Percentiles rank a stretch among this genome's conserved stretches.
These are phyloP conservation scores for Cephus pulcher DNA, from an alignment of 2,888 invertebrate species.

Conservation along the genomic window DNA sequence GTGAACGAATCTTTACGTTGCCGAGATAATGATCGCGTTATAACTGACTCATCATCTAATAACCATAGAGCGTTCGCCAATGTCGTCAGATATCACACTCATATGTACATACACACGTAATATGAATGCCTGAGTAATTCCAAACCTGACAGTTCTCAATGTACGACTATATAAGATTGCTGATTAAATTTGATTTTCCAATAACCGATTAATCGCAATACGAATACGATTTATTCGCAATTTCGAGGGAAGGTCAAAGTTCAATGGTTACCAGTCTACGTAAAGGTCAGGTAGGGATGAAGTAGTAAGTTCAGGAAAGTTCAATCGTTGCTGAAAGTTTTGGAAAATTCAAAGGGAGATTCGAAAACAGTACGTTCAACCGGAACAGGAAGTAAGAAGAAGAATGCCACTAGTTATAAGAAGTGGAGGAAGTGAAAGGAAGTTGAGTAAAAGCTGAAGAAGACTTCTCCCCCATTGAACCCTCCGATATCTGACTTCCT, in stretches of 20 bases:
- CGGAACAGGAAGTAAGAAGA: background rate
- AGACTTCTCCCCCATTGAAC: slow-evolving; percentile 18
- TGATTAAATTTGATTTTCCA: background rate
- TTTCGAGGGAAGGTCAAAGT: background rate
- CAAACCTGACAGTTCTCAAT: background rate
- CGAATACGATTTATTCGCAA: background rate
- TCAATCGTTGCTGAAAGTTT: too few relatives aligned
- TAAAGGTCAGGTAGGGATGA: too few relatives aligned
- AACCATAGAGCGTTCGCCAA: slow-evolving; percentile 13
- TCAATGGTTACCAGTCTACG: too few relatives aligned
- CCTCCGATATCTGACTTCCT: slow-evolving; percentile 12
- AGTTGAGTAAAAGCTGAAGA: slow-evolving; percentile 2
- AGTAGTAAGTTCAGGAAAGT: too few relatives aligned
- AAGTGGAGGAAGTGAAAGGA: background rate
- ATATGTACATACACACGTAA: too few relatives aligned
- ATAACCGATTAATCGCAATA: background rate
- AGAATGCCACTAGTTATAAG: background rate
- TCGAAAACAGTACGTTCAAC: background rate
- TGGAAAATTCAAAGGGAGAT: background rate
- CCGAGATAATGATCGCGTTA: slow-evolving; percentile 38
- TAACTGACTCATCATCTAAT: slow-evolving; percentile 44
- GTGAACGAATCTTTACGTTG: slow-evolving; percentile 36
- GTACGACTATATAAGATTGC: background rate
- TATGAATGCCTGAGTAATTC: too few relatives aligned
- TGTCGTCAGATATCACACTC: background rate